phyloP scores from a whole-genome alignment of 2,888 invertebrate genomes.

The Limulus polyphemus region DNA sequence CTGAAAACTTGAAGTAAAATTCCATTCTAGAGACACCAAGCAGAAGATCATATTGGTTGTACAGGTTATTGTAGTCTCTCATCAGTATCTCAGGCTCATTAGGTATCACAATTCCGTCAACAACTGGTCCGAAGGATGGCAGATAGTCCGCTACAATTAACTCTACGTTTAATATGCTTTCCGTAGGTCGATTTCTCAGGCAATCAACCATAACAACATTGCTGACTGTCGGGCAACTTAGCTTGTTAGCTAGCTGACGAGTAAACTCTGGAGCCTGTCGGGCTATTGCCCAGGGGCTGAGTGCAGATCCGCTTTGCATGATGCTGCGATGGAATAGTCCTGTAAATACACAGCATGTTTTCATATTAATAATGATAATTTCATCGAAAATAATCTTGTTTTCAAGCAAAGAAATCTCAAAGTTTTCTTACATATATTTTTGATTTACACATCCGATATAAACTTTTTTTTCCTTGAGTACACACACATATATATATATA shows the following conservation, averaged over 20 bases:
- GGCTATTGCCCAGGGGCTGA: conserved; percentile 61
- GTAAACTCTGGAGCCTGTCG: conserved; percentile 47
- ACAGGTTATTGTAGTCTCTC: conserved; percentile 45
- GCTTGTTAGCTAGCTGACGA: conserved; percentile 33
- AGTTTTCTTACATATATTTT: too few species aligned
- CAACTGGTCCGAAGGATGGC: conserved; percentile 85
- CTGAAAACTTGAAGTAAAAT: conserved; percentile 82
- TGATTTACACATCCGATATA: too few species aligned
- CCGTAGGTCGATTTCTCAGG: conserved; percentile 42
- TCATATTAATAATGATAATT: too few species aligned
- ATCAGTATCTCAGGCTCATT: conserved; percentile 45
- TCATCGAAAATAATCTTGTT: too few species aligned
- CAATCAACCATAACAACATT: conserved; percentile 36
- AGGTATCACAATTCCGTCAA: conserved; percentile 84
- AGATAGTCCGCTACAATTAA: conserved; percentile 54
- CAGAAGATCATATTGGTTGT: conserved; percentile 59
- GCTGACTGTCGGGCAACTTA: conserved; percentile 47
- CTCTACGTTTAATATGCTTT: conserved; percentile 40
- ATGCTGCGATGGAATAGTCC: conserved; percentile 56
- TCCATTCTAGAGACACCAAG: conserved; percentile 82
- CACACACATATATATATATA: too few species aligned
- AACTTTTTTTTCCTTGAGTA: too few species aligned
- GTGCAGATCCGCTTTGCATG: conserved; percentile 54
- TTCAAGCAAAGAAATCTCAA: too few species aligned
- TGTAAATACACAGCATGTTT: conserved; percentile 31